Percentiles rank a stretch among this genome's conserved stretches.
Conservation (phyloP, 2,113 vertebrate species). For the Rostratula benghalensis region DNA sequence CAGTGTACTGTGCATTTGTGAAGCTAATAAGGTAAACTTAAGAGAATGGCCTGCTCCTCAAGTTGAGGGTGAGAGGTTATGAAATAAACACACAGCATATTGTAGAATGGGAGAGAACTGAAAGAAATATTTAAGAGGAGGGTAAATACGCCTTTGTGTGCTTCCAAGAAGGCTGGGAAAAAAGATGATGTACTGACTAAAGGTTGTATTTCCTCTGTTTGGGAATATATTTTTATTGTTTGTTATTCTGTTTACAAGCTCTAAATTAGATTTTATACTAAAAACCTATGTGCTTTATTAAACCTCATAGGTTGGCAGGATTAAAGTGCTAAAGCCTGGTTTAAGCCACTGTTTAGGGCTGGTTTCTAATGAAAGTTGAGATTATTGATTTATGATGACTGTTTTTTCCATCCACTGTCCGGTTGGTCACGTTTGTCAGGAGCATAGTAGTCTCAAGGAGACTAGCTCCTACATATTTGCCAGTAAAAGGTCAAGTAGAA, state of each 20-base stretch:
- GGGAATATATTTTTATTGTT: neutral
- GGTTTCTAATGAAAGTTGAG: neutral
- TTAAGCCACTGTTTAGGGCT: neutral
- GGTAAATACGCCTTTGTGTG: neutral
- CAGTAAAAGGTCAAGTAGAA: neutral
- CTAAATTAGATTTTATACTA: neutral
- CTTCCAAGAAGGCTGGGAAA: neutral
- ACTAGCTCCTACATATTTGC: neutral
- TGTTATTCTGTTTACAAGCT: neutral
- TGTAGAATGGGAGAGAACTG: neutral
- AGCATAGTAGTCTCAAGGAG: neutral
- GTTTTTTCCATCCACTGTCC: neutral
- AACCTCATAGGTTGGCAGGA: neutral
- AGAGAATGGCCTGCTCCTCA: slow-evolving; percentile 15
- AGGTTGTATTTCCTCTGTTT: neutral
- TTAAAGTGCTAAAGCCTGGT: neutral
- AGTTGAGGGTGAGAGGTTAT: neutral
- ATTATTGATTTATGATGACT: neutral
- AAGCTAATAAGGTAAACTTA: slow-evolving; percentile 37
- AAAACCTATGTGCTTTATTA: neutral
- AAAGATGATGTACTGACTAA: neutral
- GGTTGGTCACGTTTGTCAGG: neutral
- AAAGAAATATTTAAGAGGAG: neutral
- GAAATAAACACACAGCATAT: neutral
- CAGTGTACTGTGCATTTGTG: neutral